Base-by-base conservation (phyloP, 2,113 vertebrate genomes). In the Plotosus lineatus region DNA sequence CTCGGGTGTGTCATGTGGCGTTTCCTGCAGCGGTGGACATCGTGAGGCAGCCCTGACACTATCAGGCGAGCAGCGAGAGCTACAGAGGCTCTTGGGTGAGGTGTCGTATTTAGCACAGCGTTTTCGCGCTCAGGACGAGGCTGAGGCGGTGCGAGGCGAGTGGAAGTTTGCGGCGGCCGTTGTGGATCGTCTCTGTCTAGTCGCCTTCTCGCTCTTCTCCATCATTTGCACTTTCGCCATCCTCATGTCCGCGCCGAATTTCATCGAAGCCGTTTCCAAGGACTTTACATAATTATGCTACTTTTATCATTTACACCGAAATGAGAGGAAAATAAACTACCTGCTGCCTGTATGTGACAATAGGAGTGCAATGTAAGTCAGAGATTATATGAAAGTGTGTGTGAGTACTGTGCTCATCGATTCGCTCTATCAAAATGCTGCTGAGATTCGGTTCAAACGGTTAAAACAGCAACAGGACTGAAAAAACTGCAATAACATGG, bases 141-240 rank as follows among this genome's bases (percentile, higher is more conserved):
- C 91, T 0, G 94, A 95, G 84, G 95, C 94, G 3, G 86, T 96
- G 85, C 95, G 94, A 86, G 93, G 95, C 33, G 95, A 97, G 83
- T 97, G 95, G 95, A 96, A 96, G 87, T 97, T 97, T 71, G 96
- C 95, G 0, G 95, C 95, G 1, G 95, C 95, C 0, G 95, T 97
- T 19, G 94, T 96, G 87, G 96, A 96, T 89, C 93, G 95, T 4
- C 90, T 97, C 38, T 97, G 96, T 86, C 91, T 97, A 61, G 94
- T 97, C 88, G 94, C 95, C 19, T 97, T 97, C 87, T 95, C 94
- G 0, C 93, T 97, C 71, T 96, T 97, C 87, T 95, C 95, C 82
- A 95, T 97, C 87, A 93, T 96, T 83, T 96, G 95, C 90, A 97
- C 95, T 42, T 94, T 97, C 85, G 94, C 95, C 78, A 96, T 97